Evolutionary conservation across 2,113 vertebrate species (phyloP).

Genomic region (human (Homo sapiens)): DNA sequence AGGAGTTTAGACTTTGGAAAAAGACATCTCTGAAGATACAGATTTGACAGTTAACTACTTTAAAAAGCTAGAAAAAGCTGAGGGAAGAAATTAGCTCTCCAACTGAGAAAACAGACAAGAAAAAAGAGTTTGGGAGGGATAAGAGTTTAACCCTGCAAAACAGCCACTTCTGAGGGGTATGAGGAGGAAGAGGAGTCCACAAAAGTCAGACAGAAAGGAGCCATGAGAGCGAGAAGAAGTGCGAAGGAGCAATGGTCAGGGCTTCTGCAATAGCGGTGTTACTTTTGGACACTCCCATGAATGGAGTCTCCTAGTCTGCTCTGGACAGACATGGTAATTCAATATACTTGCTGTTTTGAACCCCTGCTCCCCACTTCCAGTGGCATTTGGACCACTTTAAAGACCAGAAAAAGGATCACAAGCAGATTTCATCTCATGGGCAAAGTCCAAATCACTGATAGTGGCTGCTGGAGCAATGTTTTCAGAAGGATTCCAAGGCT

Average conservation of each 20-base stretch:
- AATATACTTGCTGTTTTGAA: background rate
- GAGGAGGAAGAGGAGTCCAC: background rate
- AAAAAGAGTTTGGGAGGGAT: background rate
- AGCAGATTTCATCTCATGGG: background rate
- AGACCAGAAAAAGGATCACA: background rate
- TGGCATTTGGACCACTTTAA: background rate
- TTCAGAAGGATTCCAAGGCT: background rate
- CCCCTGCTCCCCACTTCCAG: too few species aligned
- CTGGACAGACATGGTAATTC: background rate
- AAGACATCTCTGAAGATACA: background rate
- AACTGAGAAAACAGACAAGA: background rate
- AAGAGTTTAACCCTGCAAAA: background rate
- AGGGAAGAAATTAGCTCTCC: background rate
- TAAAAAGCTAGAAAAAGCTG: background rate
- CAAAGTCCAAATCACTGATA: background rate
- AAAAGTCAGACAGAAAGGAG: background rate
- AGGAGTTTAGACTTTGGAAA: background rate
- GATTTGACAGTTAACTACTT: too few species aligned
- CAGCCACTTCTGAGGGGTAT: background rate
- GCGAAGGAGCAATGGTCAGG: rapidly evolving
- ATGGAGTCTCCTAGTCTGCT: background rate
- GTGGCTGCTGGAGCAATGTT: background rate
- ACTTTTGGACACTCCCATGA: background rate
- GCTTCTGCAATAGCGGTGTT: background rate
- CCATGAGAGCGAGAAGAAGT: background rate